Conservation (phyloP, 2,888 invertebrate species). For the Cantharis lateralis region DNA sequence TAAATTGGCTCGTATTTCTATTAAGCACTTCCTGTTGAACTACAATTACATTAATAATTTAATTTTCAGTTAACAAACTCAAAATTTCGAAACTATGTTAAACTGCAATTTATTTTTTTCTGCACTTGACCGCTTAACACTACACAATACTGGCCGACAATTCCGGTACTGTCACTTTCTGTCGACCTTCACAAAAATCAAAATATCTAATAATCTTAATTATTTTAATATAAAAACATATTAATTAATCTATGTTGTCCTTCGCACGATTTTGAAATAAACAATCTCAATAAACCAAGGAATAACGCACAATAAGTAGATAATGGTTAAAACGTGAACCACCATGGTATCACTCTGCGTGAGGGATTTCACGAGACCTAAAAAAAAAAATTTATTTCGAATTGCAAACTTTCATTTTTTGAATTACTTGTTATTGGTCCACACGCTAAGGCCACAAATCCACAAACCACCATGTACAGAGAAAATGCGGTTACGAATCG, state of each 20-base stretch:
- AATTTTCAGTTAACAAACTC: not conserved
- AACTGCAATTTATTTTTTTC: too few relatives aligned
- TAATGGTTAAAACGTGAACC: slow-evolving; percentile 69
- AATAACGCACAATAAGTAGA: slow-evolving; percentile 68
- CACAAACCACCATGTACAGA: slow-evolving; percentile 73
- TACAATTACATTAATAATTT: not conserved
- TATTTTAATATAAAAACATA: not conserved
- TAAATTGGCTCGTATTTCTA: not conserved
- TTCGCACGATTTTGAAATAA: slow-evolving; percentile 12
- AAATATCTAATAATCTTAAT: too few relatives aligned
- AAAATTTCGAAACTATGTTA: not conserved
- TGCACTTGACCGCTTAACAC: too few relatives aligned
- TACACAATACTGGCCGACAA: too few relatives aligned
- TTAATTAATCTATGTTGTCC: slow-evolving; percentile 1
- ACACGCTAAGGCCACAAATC: slow-evolving; percentile 68
- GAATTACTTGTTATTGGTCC: slow-evolving; percentile 70
- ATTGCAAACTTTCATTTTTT: not conserved
- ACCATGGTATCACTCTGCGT: slow-evolving; percentile 69
- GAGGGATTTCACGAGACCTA: slow-evolving; percentile 65
- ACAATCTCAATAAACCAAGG: slow-evolving; percentile 69
- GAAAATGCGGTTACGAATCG: slow-evolving; percentile 76
- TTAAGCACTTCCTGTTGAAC: not conserved
- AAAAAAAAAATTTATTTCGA: slow-evolving; percentile 41
- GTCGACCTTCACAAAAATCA: too few relatives aligned
- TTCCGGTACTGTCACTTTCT: too few relatives aligned